phyloP scores from a whole-genome alignment of 2,113 vertebrate genomes.

The Anseranas semipalmata region DNA sequence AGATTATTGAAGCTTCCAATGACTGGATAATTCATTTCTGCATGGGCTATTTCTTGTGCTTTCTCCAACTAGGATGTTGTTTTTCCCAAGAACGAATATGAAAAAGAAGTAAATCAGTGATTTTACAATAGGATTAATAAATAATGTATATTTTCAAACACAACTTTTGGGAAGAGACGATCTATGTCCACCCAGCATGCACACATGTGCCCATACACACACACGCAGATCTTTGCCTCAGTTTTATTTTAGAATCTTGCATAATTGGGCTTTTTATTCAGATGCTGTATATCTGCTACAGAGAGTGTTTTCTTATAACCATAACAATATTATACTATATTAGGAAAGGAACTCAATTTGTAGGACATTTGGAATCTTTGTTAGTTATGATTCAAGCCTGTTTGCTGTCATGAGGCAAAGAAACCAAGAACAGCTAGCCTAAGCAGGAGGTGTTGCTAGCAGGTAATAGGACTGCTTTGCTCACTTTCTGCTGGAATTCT shows the following conservation, averaged over 20 bases:
- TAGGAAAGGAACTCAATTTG: slow-evolving; percentile 38
- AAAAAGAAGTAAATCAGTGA: slow-evolving; percentile 24
- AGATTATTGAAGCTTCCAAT: not conserved
- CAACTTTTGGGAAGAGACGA: not conserved
- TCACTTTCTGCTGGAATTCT: not conserved
- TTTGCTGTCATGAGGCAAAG: not conserved
- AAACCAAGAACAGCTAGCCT: not conserved
- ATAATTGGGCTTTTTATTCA: not conserved
- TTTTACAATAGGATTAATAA: slow-evolving; percentile 6
- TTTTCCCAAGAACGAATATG: not conserved
- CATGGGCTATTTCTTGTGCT: not conserved
- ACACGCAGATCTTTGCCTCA: not conserved
- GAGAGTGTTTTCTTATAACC: slow-evolving; percentile 6
- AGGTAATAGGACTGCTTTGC: not conserved
- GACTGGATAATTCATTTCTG: not conserved
- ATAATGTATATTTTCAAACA: slow-evolving; percentile 25
- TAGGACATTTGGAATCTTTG: not conserved
- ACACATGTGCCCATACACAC: not conserved
- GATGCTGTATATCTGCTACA: slow-evolving; percentile 15
- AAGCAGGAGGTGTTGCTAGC: not conserved
- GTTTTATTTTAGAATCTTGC: slow-evolving; percentile 32
- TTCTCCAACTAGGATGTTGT: not conserved
- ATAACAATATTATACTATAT: slow-evolving; percentile 14
- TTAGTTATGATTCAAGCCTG: not conserved
- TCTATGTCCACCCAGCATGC: not conserved